Evolutionary conservation across 2,113 vertebrate species (phyloP).

Genomic region (Macrotus californicus): DNA sequence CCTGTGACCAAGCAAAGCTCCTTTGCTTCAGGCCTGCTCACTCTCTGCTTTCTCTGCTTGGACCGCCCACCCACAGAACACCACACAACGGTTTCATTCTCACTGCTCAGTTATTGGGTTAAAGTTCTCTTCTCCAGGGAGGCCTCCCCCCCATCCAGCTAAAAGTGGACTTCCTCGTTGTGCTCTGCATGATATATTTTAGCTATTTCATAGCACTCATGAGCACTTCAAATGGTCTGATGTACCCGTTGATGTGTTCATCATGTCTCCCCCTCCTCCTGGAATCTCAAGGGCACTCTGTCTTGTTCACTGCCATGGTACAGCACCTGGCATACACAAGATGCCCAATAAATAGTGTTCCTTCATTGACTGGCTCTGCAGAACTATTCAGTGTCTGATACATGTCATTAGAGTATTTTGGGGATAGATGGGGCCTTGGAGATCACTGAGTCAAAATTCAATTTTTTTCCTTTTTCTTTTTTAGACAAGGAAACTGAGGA

Average conservation of each 20-base stretch:
- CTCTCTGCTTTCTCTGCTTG: background rate
- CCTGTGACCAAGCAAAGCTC: background rate
- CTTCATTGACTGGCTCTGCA: background rate
- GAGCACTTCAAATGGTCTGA: too few relatives aligned
- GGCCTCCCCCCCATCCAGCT: rapidly evolving
- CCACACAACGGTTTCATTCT: rapidly evolving
- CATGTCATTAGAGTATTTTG: background rate
- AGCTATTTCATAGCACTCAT: background rate
- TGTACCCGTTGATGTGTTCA: background rate
- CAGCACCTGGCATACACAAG: background rate
- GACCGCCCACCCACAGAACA: background rate
- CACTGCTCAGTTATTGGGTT: background rate
- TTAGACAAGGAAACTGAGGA: background rate
- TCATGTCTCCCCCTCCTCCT: too few relatives aligned
- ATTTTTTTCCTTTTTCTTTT: background rate
- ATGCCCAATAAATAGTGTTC: background rate
- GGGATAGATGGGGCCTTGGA: background rate
- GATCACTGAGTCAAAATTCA: background rate
- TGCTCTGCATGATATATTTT: background rate
- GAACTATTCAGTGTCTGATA: background rate
- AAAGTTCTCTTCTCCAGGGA: background rate
- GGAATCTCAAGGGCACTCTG: background rate
- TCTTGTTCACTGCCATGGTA: background rate
- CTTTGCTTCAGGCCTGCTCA: too few relatives aligned
- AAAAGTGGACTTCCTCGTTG: background rate